These are phyloP conservation scores for Biston stratarius DNA, from an alignment of 2,888 invertebrate genomes.

Conservation along the genomic window DNA sequence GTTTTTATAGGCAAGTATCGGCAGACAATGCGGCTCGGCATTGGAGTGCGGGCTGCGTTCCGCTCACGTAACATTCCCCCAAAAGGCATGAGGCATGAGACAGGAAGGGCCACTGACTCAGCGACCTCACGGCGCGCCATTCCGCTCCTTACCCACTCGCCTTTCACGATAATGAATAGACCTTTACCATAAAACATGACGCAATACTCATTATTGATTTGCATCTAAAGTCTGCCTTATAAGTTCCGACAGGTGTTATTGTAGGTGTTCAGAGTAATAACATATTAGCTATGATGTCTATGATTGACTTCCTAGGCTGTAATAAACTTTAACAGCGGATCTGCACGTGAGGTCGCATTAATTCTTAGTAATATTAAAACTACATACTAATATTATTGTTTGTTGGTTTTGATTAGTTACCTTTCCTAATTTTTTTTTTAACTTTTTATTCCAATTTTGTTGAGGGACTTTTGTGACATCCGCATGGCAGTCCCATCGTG, in stretches of 20 bases:
- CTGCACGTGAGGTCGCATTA: constrained; percentile 31
- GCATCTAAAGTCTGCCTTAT: constrained; percentile 63
- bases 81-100: constrained; percentile 71
- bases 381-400: too few relatives aligned
- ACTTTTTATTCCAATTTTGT: too few relatives aligned
- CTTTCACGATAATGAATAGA: constrained; percentile 76
- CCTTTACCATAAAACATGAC: constrained; percentile 61
- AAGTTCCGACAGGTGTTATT: constrained; percentile 56
- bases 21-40: constrained; percentile 65
- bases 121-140: constrained; percentile 64
- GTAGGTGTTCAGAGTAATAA: constrained; percentile 37
- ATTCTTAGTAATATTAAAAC: not conserved
- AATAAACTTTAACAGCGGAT: constrained; percentile 14
- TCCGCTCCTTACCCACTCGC: constrained; percentile 56
- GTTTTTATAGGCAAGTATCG: constrained; percentile 39
- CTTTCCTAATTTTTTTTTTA: too few relatives aligned
- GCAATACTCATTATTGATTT: constrained; percentile 71
- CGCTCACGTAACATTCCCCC: constrained; percentile 76
- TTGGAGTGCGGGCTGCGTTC: constrained; percentile 73
- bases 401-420: too few relatives aligned
- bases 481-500: too few relatives aligned
- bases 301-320: constrained; percentile 37
- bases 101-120: constrained; percentile 83
- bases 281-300: constrained; percentile 29
- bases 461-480: too few relatives aligned